A percentile compares a stretch with the other conserved stretches of the same genome.
These are phyloP conservation scores for Notiomystis cincta DNA, from an alignment of 2,113 vertebrate genomes.

Conservation along the genomic window DNA sequence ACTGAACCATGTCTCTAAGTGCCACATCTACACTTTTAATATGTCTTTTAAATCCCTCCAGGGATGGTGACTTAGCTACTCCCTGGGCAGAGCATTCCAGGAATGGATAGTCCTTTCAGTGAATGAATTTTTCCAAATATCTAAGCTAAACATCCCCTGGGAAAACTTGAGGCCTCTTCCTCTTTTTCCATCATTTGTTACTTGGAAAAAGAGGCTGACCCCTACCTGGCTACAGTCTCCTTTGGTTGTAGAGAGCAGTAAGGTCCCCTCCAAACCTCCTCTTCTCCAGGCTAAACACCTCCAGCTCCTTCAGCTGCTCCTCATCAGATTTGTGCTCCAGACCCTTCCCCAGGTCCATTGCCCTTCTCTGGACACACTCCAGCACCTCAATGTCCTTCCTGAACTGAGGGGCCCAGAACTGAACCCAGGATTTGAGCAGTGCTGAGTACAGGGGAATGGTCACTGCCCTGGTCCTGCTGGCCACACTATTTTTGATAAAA, in stretches of 20 bases:
- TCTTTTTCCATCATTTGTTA: neutral
- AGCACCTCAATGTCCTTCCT: no score
- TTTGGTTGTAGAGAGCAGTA: neutral
- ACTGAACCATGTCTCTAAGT: neutral
- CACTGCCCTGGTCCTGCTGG: neutral
- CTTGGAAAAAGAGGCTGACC: neutral
- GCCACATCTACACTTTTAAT: neutral
- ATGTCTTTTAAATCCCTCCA: neutral
- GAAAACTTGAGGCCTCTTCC: neutral
- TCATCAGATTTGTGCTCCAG: neutral
- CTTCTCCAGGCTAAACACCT: neutral
- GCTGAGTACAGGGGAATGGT: fast-evolving
- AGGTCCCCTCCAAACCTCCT: neutral
- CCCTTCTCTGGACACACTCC: neutral
- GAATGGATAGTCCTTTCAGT: neutral
- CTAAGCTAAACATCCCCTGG: neutral
- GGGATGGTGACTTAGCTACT: neutral
- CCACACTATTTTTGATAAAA: neutral
- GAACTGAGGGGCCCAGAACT: neutral
- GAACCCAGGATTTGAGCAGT: neutral
- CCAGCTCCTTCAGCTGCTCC: neutral
- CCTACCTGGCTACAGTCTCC: neutral
- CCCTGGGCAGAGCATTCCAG: neutral
- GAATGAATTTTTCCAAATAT: neutral
- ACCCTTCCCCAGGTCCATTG: neutral